Evolutionary conservation across 2,888 invertebrate genomes (phyloP), one percentile per base, ranked within the genome.

Genomic region (Luperina nickerlii): DNA sequence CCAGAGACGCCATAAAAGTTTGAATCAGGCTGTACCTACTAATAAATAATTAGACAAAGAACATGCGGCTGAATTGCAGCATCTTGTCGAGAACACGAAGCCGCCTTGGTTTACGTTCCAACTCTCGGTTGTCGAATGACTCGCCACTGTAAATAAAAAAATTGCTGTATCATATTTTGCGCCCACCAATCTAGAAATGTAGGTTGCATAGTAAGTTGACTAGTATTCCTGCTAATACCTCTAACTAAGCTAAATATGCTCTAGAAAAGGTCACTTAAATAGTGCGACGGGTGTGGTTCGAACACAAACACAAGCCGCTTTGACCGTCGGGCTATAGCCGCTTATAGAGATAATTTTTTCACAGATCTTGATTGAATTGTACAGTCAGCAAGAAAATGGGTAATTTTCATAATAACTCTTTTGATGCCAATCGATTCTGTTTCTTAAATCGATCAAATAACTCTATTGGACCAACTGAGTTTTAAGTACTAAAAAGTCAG

Each of bases 61-160:
- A 98, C 98, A 98, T 98, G 15, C 98, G 97, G 90, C 97, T 97
- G 9, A 88, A 94, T 68, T 96, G 93, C 76, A 97, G 91, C 91
- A 98, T 97, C 15, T 94, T 94, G 7, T 97, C 96, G 79, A 97
- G 93, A 0, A 98, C 97, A 24, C 93, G 92, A 38, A 97, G 96
- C 4, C 94, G 95, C 8, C 92, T 91, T 57, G 98, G 98, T 60
- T 96, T 96, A 0, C 81, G 91, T 32, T 95, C 94, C 81, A 98
- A 92, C 1, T 97, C 95, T 0, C 90, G 84, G 88, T 97, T 95
- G 89, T 97, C 93, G 76, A 97, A 96, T 1, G 78, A 87, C 27
- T 93, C 92, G 1, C 96, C 96, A 32, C 97, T 97, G 94, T 24
- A 92, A 94, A 85, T 69, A 84, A 82, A 90, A 90, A 82, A 82